phyloP scores from a whole-genome alignment of 2,113 vertebrate genomes.

The Elachura formosa region DNA sequence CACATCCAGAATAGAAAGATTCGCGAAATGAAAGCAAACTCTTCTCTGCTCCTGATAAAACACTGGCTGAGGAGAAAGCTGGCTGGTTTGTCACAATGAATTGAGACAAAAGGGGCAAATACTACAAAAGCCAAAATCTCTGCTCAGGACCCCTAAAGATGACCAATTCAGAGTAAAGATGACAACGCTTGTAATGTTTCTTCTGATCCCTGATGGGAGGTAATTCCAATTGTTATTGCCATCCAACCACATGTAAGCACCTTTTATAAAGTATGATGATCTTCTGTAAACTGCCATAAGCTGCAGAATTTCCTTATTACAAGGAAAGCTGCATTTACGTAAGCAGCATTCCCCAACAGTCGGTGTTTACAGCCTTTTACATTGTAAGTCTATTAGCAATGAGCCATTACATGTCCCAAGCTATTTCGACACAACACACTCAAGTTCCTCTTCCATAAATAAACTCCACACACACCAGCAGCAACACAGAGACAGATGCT shows the following conservation, averaged over 20 bases:
- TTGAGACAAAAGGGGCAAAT: background rate
- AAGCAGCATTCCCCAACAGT: background rate
- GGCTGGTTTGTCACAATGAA: background rate
- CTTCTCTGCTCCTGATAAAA: background rate
- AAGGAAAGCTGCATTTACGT: background rate
- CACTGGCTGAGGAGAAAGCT: background rate
- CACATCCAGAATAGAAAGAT: background rate
- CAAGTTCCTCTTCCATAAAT: background rate
- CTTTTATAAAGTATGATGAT: background rate
- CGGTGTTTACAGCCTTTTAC: background rate
- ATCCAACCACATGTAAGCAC: background rate
- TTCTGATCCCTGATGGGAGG: background rate
- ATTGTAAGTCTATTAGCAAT: background rate
- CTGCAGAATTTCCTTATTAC: background rate
- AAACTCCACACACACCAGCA: background rate
- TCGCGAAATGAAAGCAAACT: background rate
- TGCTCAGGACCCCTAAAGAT: background rate
- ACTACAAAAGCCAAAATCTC: background rate
- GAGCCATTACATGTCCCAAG: background rate
- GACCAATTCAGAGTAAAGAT: background rate
- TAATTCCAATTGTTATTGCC: constrained; percentile 28
- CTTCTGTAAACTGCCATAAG: background rate
- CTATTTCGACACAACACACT: background rate
- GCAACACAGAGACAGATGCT: background rate
- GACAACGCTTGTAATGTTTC: background rate